Evolutionary conservation across 2,113 vertebrate species (phyloP).

Genomic region (Anoura caudifer): DNA sequence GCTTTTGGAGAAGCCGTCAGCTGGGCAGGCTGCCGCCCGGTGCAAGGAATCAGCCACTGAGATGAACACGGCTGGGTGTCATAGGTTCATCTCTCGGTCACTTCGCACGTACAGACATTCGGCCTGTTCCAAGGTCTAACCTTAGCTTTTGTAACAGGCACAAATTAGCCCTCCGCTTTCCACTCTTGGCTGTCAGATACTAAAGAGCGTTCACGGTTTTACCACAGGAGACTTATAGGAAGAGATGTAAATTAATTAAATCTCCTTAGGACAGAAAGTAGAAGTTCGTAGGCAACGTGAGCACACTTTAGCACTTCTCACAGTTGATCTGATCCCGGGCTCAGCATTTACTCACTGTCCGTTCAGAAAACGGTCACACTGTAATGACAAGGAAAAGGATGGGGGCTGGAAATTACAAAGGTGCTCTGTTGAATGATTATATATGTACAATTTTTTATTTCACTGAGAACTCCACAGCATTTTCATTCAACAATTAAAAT

Average conservation of each 20-base stretch:
- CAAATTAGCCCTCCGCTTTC: background rate
- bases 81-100: background rate
- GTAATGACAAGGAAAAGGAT: background rate
- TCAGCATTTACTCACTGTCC: background rate
- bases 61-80: background rate
- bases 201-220: background rate
- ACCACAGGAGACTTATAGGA: background rate
- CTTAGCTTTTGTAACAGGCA: background rate
- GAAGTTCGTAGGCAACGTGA: background rate
- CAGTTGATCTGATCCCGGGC: background rate
- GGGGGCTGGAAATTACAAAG: background rate
- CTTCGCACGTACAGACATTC: background rate
- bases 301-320: background rate
- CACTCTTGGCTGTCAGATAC: background rate
- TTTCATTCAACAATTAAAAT: slow-evolving; percentile 34
- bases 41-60: background rate
- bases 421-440: background rate
- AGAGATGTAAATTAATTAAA: background rate
- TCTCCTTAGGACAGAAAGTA: background rate
- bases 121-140: background rate
- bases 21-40: background rate
- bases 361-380: background rate
- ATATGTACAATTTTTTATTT: background rate
- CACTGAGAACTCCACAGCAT: background rate
- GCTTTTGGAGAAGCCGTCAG: background rate